phyloP scores from a whole-genome alignment of 1,140 invertebrate genomes.

The Bombus turneri region DNA sequence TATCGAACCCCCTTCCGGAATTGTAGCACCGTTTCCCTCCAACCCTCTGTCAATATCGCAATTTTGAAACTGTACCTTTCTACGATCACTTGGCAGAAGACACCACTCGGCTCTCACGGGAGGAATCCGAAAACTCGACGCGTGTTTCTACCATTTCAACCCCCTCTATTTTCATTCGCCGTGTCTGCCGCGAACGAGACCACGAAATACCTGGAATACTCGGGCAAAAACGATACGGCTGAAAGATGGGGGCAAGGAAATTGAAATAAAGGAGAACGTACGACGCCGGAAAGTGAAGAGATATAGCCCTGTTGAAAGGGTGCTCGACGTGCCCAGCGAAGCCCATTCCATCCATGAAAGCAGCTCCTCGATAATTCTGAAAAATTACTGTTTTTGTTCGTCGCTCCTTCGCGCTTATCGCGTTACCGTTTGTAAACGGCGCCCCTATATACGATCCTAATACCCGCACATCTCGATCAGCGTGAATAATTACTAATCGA shows the following conservation, averaged over 20 bases:
- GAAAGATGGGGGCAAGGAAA: not conserved
- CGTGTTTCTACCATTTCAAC: not conserved
- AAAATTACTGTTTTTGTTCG: conserved; percentile 43
- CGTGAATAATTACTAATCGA: too few relatives aligned
- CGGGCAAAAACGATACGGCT: not conserved
- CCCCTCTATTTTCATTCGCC: not conserved
- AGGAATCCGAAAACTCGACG: not conserved
- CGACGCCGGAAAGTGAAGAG: too few relatives aligned
- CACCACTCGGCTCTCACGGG: not conserved
- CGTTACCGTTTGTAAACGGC: not conserved
- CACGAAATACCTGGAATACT: not conserved
- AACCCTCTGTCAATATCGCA: not conserved
- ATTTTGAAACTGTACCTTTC: not conserved
- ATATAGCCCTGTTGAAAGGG: not conserved
- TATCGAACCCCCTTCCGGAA: not conserved
- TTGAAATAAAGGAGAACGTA: not conserved
- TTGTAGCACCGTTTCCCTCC: not conserved
- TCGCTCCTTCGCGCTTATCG: not conserved
- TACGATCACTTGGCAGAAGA: not conserved
- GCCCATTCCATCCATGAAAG: not conserved
- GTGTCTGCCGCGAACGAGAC: not conserved
- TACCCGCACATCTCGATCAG: not conserved
- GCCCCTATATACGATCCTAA: not conserved
- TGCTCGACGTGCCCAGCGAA: not conserved
- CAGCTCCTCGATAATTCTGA: conserved; percentile 12